Conservation (phyloP, 2,113 vertebrate species). For the Sinocyclocheilus maitianheensis region DNA sequence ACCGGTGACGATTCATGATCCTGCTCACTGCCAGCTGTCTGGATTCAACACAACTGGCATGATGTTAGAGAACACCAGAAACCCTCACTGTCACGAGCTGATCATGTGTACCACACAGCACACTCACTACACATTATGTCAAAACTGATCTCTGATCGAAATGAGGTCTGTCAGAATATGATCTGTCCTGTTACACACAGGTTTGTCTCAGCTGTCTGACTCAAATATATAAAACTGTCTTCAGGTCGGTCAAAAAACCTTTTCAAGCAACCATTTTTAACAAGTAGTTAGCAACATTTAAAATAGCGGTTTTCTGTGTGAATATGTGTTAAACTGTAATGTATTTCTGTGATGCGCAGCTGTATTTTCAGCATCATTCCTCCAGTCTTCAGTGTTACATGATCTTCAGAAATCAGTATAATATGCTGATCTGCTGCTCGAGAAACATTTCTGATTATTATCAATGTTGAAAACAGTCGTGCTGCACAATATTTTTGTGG, state of each 20-base stretch:
- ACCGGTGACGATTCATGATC: neutral
- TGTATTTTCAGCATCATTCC: too few relatives aligned
- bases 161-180: neutral
- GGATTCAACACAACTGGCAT: neutral
- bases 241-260: neutral
- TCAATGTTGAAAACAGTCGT: too few relatives aligned
- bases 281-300: too few relatives aligned
- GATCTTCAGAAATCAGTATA: too few relatives aligned
- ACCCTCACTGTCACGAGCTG: neutral
- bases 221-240: neutral
- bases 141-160: neutral
- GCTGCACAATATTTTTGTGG: too few relatives aligned
- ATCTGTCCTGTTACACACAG: neutral
- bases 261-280: neutral
- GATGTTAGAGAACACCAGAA: neutral
- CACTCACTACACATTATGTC: neutral
- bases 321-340: too few relatives aligned
- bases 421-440: too few relatives aligned
- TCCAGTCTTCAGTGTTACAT: too few relatives aligned
- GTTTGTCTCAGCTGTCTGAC: neutral
- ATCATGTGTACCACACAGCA: neutral
- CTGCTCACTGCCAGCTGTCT: neutral
- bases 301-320: too few relatives aligned
- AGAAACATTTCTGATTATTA: too few relatives aligned
- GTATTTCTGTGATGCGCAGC: too few relatives aligned